Evolutionary conservation across 2,888 invertebrate species (phyloP).

Genomic region (Agrochola lota): DNA sequence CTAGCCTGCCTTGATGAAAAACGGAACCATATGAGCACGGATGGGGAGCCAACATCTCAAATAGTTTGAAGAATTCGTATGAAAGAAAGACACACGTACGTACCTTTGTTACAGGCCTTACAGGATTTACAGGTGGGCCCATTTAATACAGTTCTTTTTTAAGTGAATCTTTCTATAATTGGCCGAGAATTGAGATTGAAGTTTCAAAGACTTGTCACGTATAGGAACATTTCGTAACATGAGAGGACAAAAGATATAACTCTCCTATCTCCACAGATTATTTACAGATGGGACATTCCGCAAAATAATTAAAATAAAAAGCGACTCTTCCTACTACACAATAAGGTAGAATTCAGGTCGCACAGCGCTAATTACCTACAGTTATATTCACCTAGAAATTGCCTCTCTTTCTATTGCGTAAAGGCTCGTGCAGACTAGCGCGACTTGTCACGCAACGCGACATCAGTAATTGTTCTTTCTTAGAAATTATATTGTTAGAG

Average conservation of each 20-base stretch:
- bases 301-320: no score
- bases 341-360: no score
- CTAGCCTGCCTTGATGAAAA: conserved; percentile 42
- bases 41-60: conserved; percentile 34
- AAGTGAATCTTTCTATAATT: not conserved
- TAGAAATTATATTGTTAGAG: no score
- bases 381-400: no score
- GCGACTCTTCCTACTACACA: no score
- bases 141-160: conserved; percentile 11
- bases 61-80: conserved; percentile 33
- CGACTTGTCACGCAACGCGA: no score
- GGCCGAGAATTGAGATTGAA: not conserved
- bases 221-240: not conserved
- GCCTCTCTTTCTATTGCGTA: no score
- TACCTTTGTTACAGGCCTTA: conserved; percentile 22
- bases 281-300: no score
- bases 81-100: conserved; percentile 21
- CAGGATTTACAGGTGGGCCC: conserved; percentile 33
- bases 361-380: no score
- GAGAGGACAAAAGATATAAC: not conserved
- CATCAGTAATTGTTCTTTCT: no score
- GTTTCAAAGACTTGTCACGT: not conserved
- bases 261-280: not conserved
- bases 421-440: no score
- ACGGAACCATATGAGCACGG: conserved; percentile 40